Evolutionary conservation across 2,888 invertebrate species (phyloP), one percentile per base, ranked within the genome.

Genomic region (Ormyrus pomaceus): DNA sequence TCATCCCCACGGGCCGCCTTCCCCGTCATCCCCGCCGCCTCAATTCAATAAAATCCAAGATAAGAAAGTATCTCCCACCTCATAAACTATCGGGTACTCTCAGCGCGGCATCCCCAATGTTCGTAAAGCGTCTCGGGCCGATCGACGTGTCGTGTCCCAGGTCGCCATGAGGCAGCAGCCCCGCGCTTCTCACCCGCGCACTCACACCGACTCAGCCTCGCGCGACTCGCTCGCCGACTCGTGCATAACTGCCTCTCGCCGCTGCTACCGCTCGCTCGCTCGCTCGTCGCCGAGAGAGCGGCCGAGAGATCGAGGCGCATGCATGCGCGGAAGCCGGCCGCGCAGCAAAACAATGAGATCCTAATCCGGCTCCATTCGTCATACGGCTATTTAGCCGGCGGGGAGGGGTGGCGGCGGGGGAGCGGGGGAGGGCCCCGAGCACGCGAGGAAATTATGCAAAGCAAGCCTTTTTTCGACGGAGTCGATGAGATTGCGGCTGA

Each of bases 331-430:
- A 56, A 56, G 51, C 9, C 46, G 74, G 7, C 11, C 19, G 65
- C 51, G 58, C 61, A 65, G 56, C 11, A 55, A 66, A 71, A 74
- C 74, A 79, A 79, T 70, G 62, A 79, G 79, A 79, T 79, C 45
- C 79, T 79, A 70, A 74, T 74, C 74, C 56, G 65, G 61, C 34
- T 10, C 68, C 68, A 70, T 70, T 79, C 66, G 75, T 75, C 75
- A 79, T 61, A 55, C 61, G 75, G 71, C 53, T 53, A 46, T 53
- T 61, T 68, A 64, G 46, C 45, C 62, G 9, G 59, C 56, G 7
- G 51, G 58, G 34, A 34, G 34, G 1, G 34, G 4, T 4, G 34
- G 34, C 55, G 64, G 55, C 70, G 70, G 51, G 34, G 45, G n/a
- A 7, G 62, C 51, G 5, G 53, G 8, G 53, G 53, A 34, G 59